phyloP scores from a whole-genome alignment of 2,797 vertebrate species.

The Artibeus jamaicensis region DNA sequence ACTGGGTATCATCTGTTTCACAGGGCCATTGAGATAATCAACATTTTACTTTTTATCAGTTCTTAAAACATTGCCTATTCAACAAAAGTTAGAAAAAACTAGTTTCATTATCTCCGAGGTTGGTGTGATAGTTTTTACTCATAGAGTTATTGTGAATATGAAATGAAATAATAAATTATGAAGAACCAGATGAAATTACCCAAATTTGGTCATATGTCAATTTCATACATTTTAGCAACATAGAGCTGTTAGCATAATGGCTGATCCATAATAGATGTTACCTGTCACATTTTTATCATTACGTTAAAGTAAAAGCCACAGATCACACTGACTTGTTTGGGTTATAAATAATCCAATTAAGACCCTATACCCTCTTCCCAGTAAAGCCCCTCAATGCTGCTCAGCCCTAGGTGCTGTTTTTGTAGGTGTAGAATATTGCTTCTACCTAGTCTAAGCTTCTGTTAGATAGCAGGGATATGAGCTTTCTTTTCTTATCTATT shows the following conservation, averaged over 20 bases:
- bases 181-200: neutral
- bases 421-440: neutral
- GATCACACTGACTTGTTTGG: neutral
- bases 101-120: neutral
- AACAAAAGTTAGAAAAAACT: neutral
- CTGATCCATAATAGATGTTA: neutral
- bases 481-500: neutral
- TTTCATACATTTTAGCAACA: neutral
- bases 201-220: neutral
- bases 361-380: neutral
- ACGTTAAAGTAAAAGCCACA: neutral
- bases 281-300: neutral
- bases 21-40: neutral
- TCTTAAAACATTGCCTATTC: neutral
- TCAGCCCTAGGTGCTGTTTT: neutral
- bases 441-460: neutral
- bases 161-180: conserved; percentile 14
- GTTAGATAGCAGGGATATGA: neutral
- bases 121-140: neutral
- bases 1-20: neutral
- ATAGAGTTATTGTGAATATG: neutral
- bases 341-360: neutral
- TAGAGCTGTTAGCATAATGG: neutral
- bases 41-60: neutral
- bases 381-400: neutral